Conservation (phyloP, 2,888 invertebrate species). For the Pantelozetes paolii region DNA sequence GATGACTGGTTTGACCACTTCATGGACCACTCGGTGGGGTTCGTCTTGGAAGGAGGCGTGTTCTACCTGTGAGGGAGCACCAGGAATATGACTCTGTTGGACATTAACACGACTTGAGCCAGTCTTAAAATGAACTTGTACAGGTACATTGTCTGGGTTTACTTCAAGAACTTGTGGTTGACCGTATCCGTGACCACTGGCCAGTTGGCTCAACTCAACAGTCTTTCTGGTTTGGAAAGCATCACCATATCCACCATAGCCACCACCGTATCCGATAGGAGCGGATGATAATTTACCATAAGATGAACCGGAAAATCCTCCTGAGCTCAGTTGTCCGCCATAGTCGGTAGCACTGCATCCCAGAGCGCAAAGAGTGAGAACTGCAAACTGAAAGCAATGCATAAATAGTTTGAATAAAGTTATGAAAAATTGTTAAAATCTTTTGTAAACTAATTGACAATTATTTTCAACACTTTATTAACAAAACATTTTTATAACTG, state of each 20-base stretch:
- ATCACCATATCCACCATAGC: background rate
- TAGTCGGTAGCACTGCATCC: conserved; percentile 26
- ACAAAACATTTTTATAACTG: too few relatives aligned
- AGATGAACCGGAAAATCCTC: background rate
- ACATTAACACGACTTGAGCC: conserved; percentile 39
- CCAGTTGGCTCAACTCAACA: background rate
- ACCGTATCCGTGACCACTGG: background rate
- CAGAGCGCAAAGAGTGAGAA: background rate
- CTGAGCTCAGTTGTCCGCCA: background rate
- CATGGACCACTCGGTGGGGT: conserved; percentile 39
- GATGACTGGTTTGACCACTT: conserved; percentile 40
- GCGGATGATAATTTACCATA: background rate
- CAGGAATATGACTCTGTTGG: conserved; percentile 35
- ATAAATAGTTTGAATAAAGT: too few relatives aligned
- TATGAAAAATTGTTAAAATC: too few relatives aligned
- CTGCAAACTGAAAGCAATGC: background rate
- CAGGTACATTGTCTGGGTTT: conserved; percentile 35
- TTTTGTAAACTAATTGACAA: too few relatives aligned
- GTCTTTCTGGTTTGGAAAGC: background rate
- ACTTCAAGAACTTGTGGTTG: conserved; percentile 40
- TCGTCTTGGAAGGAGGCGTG: conserved; percentile 40
- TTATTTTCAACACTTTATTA: too few relatives aligned
- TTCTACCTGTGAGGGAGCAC: conserved; percentile 28
- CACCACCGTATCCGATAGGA: background rate
- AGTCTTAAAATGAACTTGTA: conserved; percentile 40